Evolutionary conservation across 2,797 vertebrate genomes (phyloP).

Genomic region (Picus viridis): DNA sequence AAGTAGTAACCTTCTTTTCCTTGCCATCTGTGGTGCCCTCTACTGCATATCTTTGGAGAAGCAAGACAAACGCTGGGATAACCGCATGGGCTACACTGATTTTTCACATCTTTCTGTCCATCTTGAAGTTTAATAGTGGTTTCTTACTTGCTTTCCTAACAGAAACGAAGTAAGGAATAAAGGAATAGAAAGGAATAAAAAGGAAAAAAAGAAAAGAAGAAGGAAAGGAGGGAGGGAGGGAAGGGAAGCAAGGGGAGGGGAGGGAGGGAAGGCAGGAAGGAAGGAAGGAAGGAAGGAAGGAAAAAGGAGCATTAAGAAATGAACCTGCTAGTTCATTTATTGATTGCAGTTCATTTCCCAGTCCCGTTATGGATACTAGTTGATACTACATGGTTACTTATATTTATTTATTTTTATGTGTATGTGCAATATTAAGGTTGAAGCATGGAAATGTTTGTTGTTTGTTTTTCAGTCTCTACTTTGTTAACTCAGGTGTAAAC

Average conservation of each 20-base stretch:
- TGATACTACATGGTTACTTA: background rate
- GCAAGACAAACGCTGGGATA: background rate
- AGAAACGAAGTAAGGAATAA: too few relatives aligned
- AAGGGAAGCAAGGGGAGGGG: too few relatives aligned
- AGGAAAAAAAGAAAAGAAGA: too few relatives aligned
- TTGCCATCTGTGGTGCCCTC: constrained; percentile 54
- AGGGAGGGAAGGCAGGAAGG: background rate
- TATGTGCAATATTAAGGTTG: background rate
- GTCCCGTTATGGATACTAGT: background rate
- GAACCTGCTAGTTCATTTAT: background rate
- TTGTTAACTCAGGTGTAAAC: background rate
- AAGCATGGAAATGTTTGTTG: background rate
- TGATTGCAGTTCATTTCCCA: background rate
- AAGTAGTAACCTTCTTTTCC: background rate
- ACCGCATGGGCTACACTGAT: background rate
- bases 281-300: too few relatives aligned
- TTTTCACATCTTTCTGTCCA: background rate
- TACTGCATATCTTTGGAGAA: constrained; percentile 26
- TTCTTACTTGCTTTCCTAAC: background rate
- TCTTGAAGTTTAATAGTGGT: background rate
- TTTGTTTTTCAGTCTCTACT: background rate
- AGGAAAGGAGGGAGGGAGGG: too few relatives aligned
- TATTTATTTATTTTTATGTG: background rate
- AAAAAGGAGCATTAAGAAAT: background rate
- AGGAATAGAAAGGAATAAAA: too few relatives aligned